Evolutionary conservation across 2,113 vertebrate genomes (phyloP), one percentile per base, ranked within the genome.

Genomic region (Pyxicephalus adspersus): DNA sequence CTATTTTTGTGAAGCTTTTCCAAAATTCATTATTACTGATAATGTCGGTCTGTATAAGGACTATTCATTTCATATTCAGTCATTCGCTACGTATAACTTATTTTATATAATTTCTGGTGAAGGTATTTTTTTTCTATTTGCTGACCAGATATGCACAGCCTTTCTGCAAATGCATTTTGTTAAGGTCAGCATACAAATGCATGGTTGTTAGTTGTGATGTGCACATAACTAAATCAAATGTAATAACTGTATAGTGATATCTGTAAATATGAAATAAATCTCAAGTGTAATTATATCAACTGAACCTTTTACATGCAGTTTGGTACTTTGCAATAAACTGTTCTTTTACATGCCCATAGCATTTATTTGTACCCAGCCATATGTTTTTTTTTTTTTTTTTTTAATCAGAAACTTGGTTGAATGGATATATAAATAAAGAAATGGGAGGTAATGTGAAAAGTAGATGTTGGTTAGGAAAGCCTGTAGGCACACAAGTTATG

Each of bases 241-340:
- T 91, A 91, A 89, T 89, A 84, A 84, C 88, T 91, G 88, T 89
- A 93, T 91, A 88, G 88, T 89, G 90, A 92, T 77, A 88, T 70
- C 66, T 94, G 90, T 93, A 91, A 83, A 93, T 92, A 93, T 83
- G 86, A 90, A 93, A 90, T 93, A 90, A 92, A 91, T 87, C 77
- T 90, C 73, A 89, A 91, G 88, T 83, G 84, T 89, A 81, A 90
- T 81, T 73, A 81, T 81, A 74, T 81, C 68, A 73, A 38, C 50
- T 72, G 67, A 57, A 31, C 54, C 77, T 73, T 81, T 81, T 73
- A 74, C 58, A 73, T 64, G 38, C 51, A 55, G 52, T 79, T 79
- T 79, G 77, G 64, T 79, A 66, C 64, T 79, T 79, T 79, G 77
- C 54, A 79, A 78, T 78, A 78, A 78, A 68, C 28, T 68, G 58